These are phyloP conservation scores for Zalophus californianus DNA, from an alignment of 2,797 vertebrate genomes.

Conservation along the genomic window DNA sequence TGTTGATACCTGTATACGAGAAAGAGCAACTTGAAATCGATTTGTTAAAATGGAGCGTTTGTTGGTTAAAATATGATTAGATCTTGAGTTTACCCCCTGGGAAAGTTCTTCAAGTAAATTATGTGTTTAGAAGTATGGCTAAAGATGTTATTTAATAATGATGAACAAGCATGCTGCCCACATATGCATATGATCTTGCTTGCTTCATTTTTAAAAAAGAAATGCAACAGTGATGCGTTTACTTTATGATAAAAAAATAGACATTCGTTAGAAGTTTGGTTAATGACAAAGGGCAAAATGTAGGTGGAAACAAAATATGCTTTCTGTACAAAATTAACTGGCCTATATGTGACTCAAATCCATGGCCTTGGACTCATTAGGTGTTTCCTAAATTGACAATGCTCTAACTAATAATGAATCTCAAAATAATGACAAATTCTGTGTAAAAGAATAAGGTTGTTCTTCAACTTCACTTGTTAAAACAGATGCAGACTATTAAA, in stretches of 20 bases:
- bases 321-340: constrained; percentile 60
- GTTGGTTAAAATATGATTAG: constrained; percentile 6
- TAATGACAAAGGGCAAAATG: constrained; percentile 47
- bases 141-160: constrained; percentile 37
- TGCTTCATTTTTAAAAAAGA: background rate
- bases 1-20: background rate
- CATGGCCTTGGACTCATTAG: constrained; percentile 61
- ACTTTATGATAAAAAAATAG: constrained; percentile 10
- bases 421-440: constrained; percentile 72
- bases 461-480: constrained; percentile 66
- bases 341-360: constrained; percentile 59
- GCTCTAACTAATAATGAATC: constrained; percentile 66
- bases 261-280: background rate
- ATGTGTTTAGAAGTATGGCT: background rate
- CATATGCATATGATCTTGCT: background rate
- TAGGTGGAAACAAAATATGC: constrained; percentile 25
- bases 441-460: constrained; percentile 57
- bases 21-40: background rate
- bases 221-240: background rate
- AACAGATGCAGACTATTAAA: constrained; percentile 63
- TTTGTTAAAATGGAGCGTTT: background rate
- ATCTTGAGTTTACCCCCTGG: background rate
- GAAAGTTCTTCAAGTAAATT: constrained; percentile 3
- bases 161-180: background rate
- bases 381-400: background rate